Percentiles rank a stretch among this genome's conserved stretches.
Evolutionary conservation across 2,797 vertebrate genomes (phyloP).

Genomic region (Scolopax bukidnonensis): DNA sequence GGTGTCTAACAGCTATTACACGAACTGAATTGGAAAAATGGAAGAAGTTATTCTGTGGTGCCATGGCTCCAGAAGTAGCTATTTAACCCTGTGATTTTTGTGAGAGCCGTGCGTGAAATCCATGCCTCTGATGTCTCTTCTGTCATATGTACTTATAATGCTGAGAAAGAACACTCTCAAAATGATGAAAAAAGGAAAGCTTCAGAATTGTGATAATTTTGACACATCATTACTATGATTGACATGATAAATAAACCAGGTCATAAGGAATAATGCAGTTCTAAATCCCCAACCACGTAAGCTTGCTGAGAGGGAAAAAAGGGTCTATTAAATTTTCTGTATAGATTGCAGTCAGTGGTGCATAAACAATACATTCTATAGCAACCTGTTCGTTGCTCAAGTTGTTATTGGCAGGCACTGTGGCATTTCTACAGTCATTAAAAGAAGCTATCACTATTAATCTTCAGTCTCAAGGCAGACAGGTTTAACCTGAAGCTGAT

Average conservation of each 20-base stretch:
- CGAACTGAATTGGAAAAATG: conserved; percentile 36
- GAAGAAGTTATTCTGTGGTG: conserved; percentile 36
- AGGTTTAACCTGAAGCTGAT: conserved; percentile 52
- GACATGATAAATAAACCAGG: conserved; percentile 52
- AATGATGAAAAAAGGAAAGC: conserved; percentile 27
- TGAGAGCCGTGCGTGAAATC: conserved; percentile 1
- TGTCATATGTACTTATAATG: not conserved
- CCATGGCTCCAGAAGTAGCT: not conserved
- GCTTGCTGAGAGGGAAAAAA: conserved; percentile 41
- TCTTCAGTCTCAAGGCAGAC: conserved; percentile 45
- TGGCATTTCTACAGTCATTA: conserved; percentile 48
- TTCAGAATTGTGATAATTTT: conserved; percentile 45
- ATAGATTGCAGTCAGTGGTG: conserved; percentile 29
- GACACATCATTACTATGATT: conserved; percentile 49
- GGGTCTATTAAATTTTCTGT: conserved; percentile 48
- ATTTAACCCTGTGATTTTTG: conserved; percentile 33
- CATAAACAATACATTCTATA: conserved; percentile 53
- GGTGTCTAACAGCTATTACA: not conserved
- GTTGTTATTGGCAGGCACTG: conserved; percentile 55
- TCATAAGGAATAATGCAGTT: conserved; percentile 54
- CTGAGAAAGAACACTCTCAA: conserved; percentile 10
- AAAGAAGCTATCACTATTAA: conserved; percentile 56
- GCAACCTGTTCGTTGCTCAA: conserved; percentile 59
- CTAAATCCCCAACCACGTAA: conserved; percentile 31
- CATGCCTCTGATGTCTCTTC: conserved; percentile 5